phyloP scores from a whole-genome alignment of 1,140 invertebrate species.

The Pomacea maculata region DNA sequence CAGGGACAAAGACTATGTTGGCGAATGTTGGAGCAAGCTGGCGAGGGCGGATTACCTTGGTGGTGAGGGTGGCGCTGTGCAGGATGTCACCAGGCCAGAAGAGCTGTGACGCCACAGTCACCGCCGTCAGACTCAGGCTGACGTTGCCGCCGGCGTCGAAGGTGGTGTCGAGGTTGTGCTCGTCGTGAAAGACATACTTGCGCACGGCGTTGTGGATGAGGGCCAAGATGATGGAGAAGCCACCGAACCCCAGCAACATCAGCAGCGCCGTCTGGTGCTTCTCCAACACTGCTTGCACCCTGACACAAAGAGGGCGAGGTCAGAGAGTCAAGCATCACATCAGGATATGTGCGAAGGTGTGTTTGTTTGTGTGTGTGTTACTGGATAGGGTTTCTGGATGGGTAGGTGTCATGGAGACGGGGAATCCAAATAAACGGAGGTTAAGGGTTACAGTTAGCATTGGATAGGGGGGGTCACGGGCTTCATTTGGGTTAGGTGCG shows the following conservation, averaged over 20 bases:
- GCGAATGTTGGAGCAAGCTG: too few relatives aligned
- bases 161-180: slow-evolving; percentile 62
- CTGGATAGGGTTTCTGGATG: neutral
- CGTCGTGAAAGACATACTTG: slow-evolving; percentile 59
- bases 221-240: slow-evolving; percentile 57
- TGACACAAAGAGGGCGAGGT: slow-evolving; percentile 20
- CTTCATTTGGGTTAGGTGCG: too few relatives aligned
- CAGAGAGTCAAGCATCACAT: neutral
- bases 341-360: neutral
- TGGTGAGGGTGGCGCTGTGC: slow-evolving; percentile 57
- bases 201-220: slow-evolving; percentile 54
- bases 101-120: slow-evolving; percentile 58
- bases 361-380: neutral
- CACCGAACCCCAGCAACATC: slow-evolving; percentile 59
- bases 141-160: slow-evolving; percentile 65
- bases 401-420: neutral
- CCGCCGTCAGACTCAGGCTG: slow-evolving; percentile 55
- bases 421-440: too few relatives aligned
- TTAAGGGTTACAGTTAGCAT: too few relatives aligned
- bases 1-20: neutral
- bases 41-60: slow-evolving; percentile 44
- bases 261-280: slow-evolving; percentile 54
- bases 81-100: slow-evolving; percentile 61
- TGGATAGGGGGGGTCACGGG: too few relatives aligned
- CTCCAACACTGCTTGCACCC: slow-evolving; percentile 48